Conservation (phyloP, 2,888 invertebrate genomes). For the Ennomos quercinarius region DNA sequence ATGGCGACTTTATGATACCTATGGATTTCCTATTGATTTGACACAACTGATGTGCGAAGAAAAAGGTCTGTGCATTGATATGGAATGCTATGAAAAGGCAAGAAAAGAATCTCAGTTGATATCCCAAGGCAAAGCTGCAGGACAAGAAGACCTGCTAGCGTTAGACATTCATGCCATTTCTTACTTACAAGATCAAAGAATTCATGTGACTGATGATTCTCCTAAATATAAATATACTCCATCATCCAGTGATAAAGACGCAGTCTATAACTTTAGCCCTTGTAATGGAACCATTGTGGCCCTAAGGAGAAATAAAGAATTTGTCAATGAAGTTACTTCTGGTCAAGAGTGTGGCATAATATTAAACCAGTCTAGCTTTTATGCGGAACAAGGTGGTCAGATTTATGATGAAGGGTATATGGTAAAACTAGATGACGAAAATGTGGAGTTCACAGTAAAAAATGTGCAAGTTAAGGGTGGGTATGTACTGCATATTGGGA, state of each 20-base stretch:
- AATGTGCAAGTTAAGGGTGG: constrained; percentile 98
- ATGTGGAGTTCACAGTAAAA: constrained; percentile 95
- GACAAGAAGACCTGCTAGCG: constrained; percentile 92
- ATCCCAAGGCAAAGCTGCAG: constrained; percentile 94
- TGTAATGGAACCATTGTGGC: constrained; percentile 93
- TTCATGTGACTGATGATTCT: constrained; percentile 95
- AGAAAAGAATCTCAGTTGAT: constrained; percentile 95
- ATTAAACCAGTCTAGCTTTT: constrained; percentile 96
- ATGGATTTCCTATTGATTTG: constrained; percentile 99
- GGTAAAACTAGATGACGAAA: constrained; percentile 92
- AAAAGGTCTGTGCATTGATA: constrained; percentile 94
- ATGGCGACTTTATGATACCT: constrained; percentile 99
- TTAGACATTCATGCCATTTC: constrained; percentile 98
- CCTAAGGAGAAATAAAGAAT: constrained; percentile 91
- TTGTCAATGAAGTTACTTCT: constrained; percentile 92
- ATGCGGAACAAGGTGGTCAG: constrained; percentile 99
- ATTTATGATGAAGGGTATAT: constrained; percentile 98
- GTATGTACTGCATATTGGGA: constrained; percentile 97
- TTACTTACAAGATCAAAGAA: constrained; percentile 91
- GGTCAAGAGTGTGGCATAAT: constrained; percentile 97
- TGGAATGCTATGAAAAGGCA: constrained; percentile 95
- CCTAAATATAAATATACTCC: constrained; percentile 95
- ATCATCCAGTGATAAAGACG: constrained; percentile 86
- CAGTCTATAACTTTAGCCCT: constrained; percentile 90
- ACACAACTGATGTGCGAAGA: constrained; percentile 99